These are phyloP conservation scores for Neopipo cinnamomea DNA, from an alignment of 2,113 vertebrate genomes.

Conservation along the genomic window DNA sequence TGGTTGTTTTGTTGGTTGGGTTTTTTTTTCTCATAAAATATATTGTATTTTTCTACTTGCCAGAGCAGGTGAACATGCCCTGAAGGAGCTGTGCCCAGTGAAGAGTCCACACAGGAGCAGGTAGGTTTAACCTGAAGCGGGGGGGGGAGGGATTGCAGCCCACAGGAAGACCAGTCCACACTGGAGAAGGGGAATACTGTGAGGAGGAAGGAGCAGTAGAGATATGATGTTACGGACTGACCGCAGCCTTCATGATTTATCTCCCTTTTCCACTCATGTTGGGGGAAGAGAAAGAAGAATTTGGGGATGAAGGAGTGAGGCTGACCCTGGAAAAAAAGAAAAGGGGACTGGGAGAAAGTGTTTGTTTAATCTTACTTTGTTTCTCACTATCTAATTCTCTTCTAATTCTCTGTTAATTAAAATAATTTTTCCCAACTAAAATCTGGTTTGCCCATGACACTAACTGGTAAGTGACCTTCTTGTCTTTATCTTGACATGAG, in stretches of 20 bases:
- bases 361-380: background rate
- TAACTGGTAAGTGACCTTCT: background rate
- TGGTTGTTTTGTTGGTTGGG: background rate
- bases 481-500: background rate
- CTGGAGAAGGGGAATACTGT: background rate
- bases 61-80: background rate
- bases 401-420: background rate
- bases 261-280: accelerated
- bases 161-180: background rate
- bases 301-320: background rate
- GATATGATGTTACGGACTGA: background rate
- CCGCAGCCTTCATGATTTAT: background rate
- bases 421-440: background rate
- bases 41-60: background rate
- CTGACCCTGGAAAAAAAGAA: background rate
- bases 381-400: background rate
- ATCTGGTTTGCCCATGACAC: background rate
- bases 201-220: background rate
- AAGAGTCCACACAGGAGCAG: background rate
- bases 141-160: background rate
- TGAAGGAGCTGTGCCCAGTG: background rate
- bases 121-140: background rate
- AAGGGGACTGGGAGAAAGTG: accelerated
- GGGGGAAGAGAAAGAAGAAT: background rate
- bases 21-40: background rate